Conservation (phyloP, 2,888 invertebrate genomes). For the Augiades crinisus region DNA sequence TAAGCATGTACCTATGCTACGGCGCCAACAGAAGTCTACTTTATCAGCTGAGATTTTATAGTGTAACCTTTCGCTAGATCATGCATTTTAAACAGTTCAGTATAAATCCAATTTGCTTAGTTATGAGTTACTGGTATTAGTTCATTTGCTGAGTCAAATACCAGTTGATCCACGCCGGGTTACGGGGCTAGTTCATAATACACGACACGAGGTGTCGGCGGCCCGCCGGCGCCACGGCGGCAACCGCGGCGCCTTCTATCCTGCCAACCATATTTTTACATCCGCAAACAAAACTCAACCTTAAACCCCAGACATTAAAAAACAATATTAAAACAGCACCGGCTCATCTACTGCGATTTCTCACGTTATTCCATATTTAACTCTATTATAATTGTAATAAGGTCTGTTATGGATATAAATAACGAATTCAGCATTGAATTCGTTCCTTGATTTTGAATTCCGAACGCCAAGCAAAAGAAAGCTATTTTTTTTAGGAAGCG, state of each 20-base stretch:
- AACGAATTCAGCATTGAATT: slow-evolving; percentile 46
- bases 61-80: slow-evolving; percentile 25
- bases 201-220: slow-evolving; percentile 79
- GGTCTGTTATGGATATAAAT: slow-evolving; percentile 32
- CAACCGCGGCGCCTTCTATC: slow-evolving; percentile 75
- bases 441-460: slow-evolving; percentile 76
- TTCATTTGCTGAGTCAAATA: slow-evolving; percentile 70
- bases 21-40: not conserved
- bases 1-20: not conserved
- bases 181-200: slow-evolving; percentile 79
- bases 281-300: slow-evolving; percentile 39
- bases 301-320: slow-evolving; percentile 25
- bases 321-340: slow-evolving; percentile 32
- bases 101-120: slow-evolving; percentile 55
- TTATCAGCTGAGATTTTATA: slow-evolving; percentile 11
- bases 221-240: slow-evolving; percentile 77
- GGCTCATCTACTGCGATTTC: slow-evolving; percentile 48
- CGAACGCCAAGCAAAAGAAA: slow-evolving; percentile 70
- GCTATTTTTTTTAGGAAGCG: slow-evolving; percentile 71
- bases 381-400: slow-evolving; percentile 36
- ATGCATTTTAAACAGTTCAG: slow-evolving; percentile 48
- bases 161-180: slow-evolving; percentile 77
- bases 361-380: slow-evolving; percentile 38
- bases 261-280: slow-evolving; percentile 55
- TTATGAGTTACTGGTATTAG: slow-evolving; percentile 57